Evolutionary conservation across 2,888 invertebrate species (phyloP).

Genomic region (Candidula unifasciata): DNA sequence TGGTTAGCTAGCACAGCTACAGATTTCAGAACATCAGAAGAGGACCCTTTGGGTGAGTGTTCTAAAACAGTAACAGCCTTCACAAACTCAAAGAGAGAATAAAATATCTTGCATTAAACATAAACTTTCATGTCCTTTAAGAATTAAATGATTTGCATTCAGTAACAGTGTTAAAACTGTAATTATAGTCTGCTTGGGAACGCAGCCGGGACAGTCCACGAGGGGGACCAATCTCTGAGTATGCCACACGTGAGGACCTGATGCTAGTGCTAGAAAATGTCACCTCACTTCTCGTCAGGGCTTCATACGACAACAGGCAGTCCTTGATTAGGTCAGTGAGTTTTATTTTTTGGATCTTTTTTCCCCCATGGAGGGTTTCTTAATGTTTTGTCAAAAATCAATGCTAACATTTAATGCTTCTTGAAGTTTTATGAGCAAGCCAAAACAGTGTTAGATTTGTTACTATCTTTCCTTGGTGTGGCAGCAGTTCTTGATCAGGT

Average conservation of each 20-base stretch:
- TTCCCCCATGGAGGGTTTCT: neutral
- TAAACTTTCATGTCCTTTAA: neutral
- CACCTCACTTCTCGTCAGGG: slow-evolving; percentile 70
- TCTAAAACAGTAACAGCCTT: too few relatives aligned
- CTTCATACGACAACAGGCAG: slow-evolving; percentile 71
- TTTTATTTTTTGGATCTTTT: neutral
- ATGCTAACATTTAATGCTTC: neutral
- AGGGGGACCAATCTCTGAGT: slow-evolving; percentile 66
- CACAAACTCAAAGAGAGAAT: too few relatives aligned
- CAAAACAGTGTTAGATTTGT: too few relatives aligned
- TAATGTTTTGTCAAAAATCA: neutral
- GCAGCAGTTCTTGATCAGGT: too few relatives aligned
- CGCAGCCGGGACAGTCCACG: slow-evolving; percentile 57
- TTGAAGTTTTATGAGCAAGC: neutral
- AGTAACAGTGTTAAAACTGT: neutral
- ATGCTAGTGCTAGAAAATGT: slow-evolving; percentile 76
- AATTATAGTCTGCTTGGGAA: slow-evolving; percentile 65
- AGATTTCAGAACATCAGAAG: too few relatives aligned
- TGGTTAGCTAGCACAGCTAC: too few relatives aligned
- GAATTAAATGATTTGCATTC: too few relatives aligned
- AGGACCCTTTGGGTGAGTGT: too few relatives aligned
- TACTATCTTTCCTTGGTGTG: too few relatives aligned
- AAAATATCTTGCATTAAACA: neutral
- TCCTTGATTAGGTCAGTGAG: slow-evolving; percentile 67
- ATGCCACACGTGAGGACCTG: slow-evolving; percentile 71